phyloP scores from a whole-genome alignment of 2,113 vertebrate genomes.

The Notiomystis cincta region DNA sequence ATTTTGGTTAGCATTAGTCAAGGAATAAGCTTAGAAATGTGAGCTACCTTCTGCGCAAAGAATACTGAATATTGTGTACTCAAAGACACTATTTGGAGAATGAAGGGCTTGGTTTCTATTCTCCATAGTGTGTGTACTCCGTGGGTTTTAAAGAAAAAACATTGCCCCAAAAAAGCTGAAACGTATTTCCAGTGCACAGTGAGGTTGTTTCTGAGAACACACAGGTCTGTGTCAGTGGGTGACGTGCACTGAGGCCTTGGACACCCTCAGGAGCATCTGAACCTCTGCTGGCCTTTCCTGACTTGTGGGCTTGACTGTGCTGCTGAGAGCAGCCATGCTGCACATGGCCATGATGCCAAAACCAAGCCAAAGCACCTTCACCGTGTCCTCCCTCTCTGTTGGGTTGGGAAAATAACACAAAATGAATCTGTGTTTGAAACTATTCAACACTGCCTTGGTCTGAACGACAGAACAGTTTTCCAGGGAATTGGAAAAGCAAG shows the following conservation, averaged over 20 bases:
- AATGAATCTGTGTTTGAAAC: background rate
- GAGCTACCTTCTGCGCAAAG: background rate
- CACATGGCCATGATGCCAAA: accelerated
- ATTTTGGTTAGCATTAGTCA: background rate
- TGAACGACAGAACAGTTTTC: background rate
- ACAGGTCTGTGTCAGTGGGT: background rate
- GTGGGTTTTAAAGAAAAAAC: background rate
- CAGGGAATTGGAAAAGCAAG: background rate
- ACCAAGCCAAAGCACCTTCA: background rate
- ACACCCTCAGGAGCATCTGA: background rate
- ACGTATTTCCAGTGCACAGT: background rate
- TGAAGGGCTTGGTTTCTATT: background rate
- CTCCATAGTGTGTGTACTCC: background rate
- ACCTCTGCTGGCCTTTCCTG: background rate
- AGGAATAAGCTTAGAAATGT: background rate
- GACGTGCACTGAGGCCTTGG: background rate
- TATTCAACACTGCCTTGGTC: background rate
- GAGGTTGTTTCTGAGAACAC: background rate
- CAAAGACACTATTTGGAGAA: background rate
- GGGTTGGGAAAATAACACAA: background rate
- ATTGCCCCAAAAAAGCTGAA: background rate
- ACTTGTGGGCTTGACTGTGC: background rate
- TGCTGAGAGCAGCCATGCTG: background rate
- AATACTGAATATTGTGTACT: background rate
- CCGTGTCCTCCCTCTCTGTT: background rate